Evolutionary conservation across 2,888 invertebrate species (phyloP), one percentile per base, ranked within the genome.

Genomic region (Eilema sororculum): DNA sequence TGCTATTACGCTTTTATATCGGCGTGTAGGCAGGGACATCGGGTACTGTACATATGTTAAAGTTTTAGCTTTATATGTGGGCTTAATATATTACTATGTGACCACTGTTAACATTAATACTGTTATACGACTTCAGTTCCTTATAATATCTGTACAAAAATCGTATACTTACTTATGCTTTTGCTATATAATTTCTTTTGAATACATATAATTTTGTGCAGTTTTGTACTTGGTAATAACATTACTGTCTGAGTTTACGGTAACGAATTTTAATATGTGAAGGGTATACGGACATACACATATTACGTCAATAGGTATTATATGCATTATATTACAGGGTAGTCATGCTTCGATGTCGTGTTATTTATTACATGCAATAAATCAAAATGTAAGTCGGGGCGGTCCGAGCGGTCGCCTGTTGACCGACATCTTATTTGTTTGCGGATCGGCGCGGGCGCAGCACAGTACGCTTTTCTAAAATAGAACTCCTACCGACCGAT

Each of bases 381-480:
- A 85, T 85, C 78, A 87, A 86, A 46, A 88, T 88, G 86, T 85
- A 86, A 84, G 84, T 80, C 86, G 83, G 85, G 86, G 81, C 85
- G 88, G 86, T 84, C 84, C 86, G 80, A 79, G 78, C 82, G 80
- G 85, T 86, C 85, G 89, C 88, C 87, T 87, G 87, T 82, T 92
- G 93, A 93, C 93, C 93, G 94, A 94, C 89, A 91, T 93, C 84
- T 90, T 87, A 89, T 84, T 86, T 87, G 84, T 88, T 88, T 87
- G 87, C 85, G 85, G 80, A 88, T 85, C 87, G 90, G 92, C 93
- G 93, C 95, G 93, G 92, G 93, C 93, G 93, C 94, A 91, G 88
- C 89, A 84, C 85, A 82, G 83, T 86, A 86, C 82, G 82, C 71
- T 81, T 80, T 86, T 87, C 90, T 74, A 88, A 93, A 94, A 95